Conservation (phyloP, 2,888 invertebrate species). For the Cephalotes varians region DNA sequence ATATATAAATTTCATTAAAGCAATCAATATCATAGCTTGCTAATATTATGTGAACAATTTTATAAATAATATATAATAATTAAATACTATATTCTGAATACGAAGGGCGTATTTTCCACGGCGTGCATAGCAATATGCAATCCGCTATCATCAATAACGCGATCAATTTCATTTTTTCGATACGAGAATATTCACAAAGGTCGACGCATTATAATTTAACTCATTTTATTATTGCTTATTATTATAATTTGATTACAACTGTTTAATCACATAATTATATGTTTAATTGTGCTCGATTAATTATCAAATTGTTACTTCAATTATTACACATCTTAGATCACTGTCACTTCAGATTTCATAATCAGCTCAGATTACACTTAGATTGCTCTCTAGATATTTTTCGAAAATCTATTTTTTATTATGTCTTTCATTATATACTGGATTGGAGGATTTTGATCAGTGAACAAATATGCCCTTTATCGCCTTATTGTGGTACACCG, state of each 20-base stretch:
- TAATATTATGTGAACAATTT: neutral
- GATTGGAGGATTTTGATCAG: neutral
- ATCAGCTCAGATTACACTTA: neutral
- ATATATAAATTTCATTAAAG: conserved; percentile 1
- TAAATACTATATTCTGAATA: conserved; percentile 87
- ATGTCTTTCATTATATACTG: neutral
- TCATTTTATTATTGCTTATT: conserved; percentile 6
- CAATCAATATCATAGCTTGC: no score
- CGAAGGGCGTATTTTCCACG: conserved; percentile 87
- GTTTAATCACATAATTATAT: conserved; percentile 3
- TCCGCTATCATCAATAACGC: conserved; percentile 55
- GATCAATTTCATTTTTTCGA: conserved; percentile 36
- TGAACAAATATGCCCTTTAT: conserved; percentile 53
- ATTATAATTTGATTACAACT: neutral
- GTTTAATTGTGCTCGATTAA: neutral
- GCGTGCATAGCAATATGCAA: conserved; percentile 72
- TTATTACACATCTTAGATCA: neutral
- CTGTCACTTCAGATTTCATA: conserved; percentile 15
- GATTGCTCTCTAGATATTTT: neutral
- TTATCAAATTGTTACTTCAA: conserved; percentile 2
- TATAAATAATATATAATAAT: conserved; percentile 22
- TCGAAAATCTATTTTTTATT: neutral
- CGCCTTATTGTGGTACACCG: conserved; percentile 85
- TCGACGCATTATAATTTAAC: neutral
- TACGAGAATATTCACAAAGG: neutral